These are phyloP conservation scores for Fukomys damarensis DNA, from an alignment of 2,113 vertebrate species.

Conservation along the genomic window DNA sequence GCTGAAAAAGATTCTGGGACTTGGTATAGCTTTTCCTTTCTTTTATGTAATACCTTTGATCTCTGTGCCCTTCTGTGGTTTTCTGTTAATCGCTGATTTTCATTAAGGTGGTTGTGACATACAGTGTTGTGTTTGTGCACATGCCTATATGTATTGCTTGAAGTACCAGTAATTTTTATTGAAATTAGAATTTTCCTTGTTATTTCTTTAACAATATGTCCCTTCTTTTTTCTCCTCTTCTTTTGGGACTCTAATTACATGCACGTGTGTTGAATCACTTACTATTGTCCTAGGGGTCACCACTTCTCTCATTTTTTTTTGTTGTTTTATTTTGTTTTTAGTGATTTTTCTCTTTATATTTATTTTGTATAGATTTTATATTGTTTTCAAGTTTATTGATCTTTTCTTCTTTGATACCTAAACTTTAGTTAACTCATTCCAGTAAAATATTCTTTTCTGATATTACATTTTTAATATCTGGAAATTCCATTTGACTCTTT, in stretches of 20 bases:
- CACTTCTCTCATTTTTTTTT: neutral
- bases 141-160: neutral
- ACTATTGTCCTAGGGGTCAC: neutral
- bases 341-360: neutral
- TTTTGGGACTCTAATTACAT: neutral
- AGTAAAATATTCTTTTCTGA: neutral
- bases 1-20: neutral
- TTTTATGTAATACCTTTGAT: neutral
- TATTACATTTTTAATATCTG: conserved; percentile 4
- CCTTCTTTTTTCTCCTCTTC: conserved; percentile 10
- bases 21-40: neutral
- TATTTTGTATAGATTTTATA: neutral
- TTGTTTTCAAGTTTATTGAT: neutral
- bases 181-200: neutral
- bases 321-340: neutral
- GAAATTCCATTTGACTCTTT: conserved; percentile 9
- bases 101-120: neutral
- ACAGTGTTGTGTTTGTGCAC: neutral
- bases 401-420: conserved; percentile 9
- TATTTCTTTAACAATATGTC: conserved; percentile 17
- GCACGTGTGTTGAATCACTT: neutral
- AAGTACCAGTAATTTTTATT: conserved; percentile 44
- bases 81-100: neutral
- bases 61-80: neutral
- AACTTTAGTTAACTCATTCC: neutral